Conservation (phyloP, 2,888 invertebrate species). For the Himalopsyche japonica region DNA sequence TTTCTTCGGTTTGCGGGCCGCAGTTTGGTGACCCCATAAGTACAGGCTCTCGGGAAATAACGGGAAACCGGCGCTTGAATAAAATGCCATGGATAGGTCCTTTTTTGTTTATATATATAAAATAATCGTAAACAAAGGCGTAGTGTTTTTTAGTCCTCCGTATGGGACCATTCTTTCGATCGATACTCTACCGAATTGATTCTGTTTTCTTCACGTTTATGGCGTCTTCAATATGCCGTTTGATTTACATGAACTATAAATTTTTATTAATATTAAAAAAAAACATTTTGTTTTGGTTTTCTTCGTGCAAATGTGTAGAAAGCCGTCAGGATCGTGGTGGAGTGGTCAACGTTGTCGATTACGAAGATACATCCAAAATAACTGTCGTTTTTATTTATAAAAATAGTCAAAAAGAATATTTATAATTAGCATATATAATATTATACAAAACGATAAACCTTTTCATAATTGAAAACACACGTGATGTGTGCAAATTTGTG, state of each 20-base stretch:
- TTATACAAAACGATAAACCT: too few relatives aligned
- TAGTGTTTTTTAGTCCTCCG: not conserved
- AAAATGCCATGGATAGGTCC: not conserved
- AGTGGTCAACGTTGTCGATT: too few relatives aligned
- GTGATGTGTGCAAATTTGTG: too few relatives aligned
- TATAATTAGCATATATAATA: too few relatives aligned
- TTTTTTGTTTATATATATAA: slow-evolving; percentile 1
- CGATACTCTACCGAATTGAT: not conserved
- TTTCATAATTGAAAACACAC: too few relatives aligned
- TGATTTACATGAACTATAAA: not conserved
- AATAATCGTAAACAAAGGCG: not conserved
- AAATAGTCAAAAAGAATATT: too few relatives aligned
- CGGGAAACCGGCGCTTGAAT: not conserved
- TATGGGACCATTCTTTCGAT: not conserved
- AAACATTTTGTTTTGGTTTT: not conserved
- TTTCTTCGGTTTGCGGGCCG: not conserved
- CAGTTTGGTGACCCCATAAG: not conserved
- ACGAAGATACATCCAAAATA: too few relatives aligned
- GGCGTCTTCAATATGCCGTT: not conserved
- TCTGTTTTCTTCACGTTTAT: not conserved
- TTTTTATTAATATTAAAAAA: too few relatives aligned
- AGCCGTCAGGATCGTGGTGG: not conserved
- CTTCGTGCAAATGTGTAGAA: not conserved
- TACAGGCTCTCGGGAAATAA: not conserved
- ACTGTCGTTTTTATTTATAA: too few relatives aligned